Base-by-base conservation (phyloP, 2,888 invertebrate species). In the Ypsolopha sequella region DNA sequence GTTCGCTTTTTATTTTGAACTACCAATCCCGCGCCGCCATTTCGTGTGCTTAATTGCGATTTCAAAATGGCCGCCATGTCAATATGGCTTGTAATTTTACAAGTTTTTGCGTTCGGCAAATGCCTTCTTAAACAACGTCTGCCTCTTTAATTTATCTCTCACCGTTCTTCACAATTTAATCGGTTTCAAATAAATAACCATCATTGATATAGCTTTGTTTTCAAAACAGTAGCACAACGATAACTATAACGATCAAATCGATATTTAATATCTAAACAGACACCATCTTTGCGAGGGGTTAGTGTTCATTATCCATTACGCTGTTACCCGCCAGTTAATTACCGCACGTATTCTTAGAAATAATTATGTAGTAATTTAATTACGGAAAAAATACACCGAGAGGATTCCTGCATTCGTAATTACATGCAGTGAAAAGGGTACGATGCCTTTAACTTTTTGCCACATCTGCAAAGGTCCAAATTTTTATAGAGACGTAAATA, bases 1-100 rank as follows among this genome's bases (percentile, higher is more conserved):
- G 64, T 68, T 60, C 56, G 58, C 63, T 78, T 76, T 78, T 78
- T 80, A 69, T 68, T 63, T 66, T 68, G 63, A 64, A 34, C 49
- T 63, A 63, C 79, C 77, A 76, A 78, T 76, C 68, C 56, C 58
- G 58, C 58, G 60, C 69, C 58, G 76, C 79, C 84, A 84, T 82
- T 74, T 76, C 76, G 73, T 58, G n/a, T 24, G 24, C 24, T 65
- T 69, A 77, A 80, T 80, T 78, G 70, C 66, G 56, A 63, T 63
- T 24, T 56, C 64, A 76, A 77, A 63, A 78, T 77, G 78, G 76
- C 71, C 61, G 66, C 62, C 57, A 36, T 50, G 44, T 14, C 65
- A 76, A 76, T 58, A 77, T 78, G 77, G 77, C 72, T 64, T 59
- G 58, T 60, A 58, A 63, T 63, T 72, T 76, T 65, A 63, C 60